Percentiles rank a stretch among this genome's conserved stretches.
Evolutionary conservation across 2,113 vertebrate genomes (phyloP).

Genomic region (Lethenteron reissneri): DNA sequence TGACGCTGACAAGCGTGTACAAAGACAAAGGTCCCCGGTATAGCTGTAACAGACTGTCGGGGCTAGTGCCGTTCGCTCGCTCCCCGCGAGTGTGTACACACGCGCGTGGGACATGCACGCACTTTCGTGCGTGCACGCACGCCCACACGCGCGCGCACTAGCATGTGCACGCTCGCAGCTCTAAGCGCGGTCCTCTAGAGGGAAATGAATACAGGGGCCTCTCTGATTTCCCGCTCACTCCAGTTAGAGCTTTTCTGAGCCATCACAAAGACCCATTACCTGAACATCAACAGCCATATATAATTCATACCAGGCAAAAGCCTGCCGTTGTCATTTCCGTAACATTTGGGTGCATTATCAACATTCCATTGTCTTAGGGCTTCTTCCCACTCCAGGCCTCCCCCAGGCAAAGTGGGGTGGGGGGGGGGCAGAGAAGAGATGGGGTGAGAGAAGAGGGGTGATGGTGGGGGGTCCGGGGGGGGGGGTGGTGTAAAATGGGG

Average conservation of each 20-base stretch:
- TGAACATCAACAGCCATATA: slow-evolving; percentile 6
- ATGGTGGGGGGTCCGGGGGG: too few relatives aligned
- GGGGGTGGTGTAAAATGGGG: too few relatives aligned
- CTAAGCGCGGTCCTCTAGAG: slow-evolving; percentile 2
- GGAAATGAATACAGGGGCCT: slow-evolving; percentile 1
- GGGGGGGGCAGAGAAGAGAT: too few relatives aligned
- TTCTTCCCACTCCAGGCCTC: neutral
- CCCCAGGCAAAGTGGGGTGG: neutral
- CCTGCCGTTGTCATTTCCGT: slow-evolving; percentile 5
- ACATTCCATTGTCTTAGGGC: slow-evolving; percentile 3
- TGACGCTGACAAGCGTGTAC: too few relatives aligned
- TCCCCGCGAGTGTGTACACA: too few relatives aligned
- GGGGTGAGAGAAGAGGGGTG: too few relatives aligned
- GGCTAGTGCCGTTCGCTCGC: too few relatives aligned
- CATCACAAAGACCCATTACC: slow-evolving; percentile 4
- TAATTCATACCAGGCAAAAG: slow-evolving; percentile 4
- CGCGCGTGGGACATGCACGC: too few relatives aligned
- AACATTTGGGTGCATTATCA: slow-evolving; percentile 6
- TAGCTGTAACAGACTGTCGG: too few relatives aligned
- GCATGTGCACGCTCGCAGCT: neutral
- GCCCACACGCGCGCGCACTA: neutral
- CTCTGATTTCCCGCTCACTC: slow-evolving; percentile 4
- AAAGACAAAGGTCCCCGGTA: too few relatives aligned
- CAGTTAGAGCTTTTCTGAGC: slow-evolving; percentile 6
- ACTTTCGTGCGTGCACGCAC: neutral